Conservation (phyloP, 2,888 invertebrate species). For the Tholera decimalis region DNA sequence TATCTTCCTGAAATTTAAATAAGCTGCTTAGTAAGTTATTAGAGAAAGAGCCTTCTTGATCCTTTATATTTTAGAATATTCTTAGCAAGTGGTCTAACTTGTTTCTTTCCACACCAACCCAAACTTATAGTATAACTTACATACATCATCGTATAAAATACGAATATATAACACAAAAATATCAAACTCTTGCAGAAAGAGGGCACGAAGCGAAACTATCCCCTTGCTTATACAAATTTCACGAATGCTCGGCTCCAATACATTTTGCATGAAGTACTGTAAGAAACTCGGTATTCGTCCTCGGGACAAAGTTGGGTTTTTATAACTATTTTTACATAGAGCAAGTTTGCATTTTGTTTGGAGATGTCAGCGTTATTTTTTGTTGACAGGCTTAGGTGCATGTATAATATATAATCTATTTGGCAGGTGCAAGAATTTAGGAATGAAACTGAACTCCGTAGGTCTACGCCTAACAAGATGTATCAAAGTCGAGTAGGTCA, state of each 20-base stretch:
- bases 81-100: neutral
- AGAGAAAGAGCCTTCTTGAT: too few species aligned
- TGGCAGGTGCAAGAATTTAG: slow-evolving; percentile 35
- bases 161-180: slow-evolving; percentile 76
- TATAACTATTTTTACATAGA: slow-evolving; percentile 75
- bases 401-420: slow-evolving; percentile 26
- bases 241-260: slow-evolving; percentile 77
- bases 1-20: too few species aligned
- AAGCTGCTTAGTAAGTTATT: neutral
- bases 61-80: too few species aligned
- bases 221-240: slow-evolving; percentile 79
- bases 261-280: slow-evolving; percentile 86
- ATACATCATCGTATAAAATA: slow-evolving; percentile 56
- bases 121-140: slow-evolving; percentile 34
- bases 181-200: slow-evolving; percentile 73
- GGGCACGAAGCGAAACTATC: slow-evolving; percentile 73
- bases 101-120: neutral
- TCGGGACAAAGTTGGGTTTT: slow-evolving; percentile 70
- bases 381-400: slow-evolving; percentile 20
- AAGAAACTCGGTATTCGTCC: slow-evolving; percentile 70
- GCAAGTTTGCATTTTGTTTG: slow-evolving; percentile 50
- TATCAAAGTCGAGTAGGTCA: slow-evolving; percentile 17
- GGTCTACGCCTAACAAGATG: slow-evolving; percentile 10
- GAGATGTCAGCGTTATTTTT: slow-evolving; percentile 48
- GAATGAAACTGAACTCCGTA: neutral